Evolutionary conservation across 2,113 vertebrate genomes (phyloP).

Genomic region (Gallinago undulata): DNA sequence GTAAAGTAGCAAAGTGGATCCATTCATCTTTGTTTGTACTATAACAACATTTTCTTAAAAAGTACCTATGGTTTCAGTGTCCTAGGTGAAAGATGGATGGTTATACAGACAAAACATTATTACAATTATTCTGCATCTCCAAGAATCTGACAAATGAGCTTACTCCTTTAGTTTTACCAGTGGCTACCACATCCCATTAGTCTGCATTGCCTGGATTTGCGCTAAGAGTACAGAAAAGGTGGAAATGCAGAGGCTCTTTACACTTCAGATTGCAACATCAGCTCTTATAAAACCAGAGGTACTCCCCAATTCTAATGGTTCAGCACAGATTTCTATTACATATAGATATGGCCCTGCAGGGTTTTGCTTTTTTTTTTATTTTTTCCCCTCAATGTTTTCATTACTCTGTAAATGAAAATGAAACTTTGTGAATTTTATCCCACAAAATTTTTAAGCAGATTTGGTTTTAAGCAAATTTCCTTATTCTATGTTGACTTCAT

Average conservation of each 20-base stretch:
- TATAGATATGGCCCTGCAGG: neutral
- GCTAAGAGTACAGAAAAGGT: neutral
- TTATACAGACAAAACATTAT: neutral
- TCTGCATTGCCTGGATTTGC: neutral
- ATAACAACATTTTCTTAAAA: neutral
- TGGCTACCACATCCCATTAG: neutral
- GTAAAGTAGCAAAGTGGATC: neutral
- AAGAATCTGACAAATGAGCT: neutral
- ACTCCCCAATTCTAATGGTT: neutral
- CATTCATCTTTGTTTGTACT: neutral
- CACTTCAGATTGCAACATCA: neutral
- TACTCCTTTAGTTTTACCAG: neutral
- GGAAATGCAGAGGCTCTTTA: neutral
- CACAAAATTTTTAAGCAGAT: neutral
- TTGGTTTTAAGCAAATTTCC: neutral
- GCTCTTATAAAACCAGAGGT: neutral
- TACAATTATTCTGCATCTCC: neutral
- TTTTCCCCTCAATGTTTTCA: neutral
- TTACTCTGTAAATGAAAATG: neutral
- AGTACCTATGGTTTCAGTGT: neutral
- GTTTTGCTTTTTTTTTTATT: neutral
- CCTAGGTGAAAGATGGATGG: neutral
- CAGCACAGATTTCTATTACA: neutral
- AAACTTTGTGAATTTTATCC: neutral
- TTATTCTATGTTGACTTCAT: neutral